Conservation (phyloP, 2,113 vertebrate species). For the Colinus virginianus region DNA sequence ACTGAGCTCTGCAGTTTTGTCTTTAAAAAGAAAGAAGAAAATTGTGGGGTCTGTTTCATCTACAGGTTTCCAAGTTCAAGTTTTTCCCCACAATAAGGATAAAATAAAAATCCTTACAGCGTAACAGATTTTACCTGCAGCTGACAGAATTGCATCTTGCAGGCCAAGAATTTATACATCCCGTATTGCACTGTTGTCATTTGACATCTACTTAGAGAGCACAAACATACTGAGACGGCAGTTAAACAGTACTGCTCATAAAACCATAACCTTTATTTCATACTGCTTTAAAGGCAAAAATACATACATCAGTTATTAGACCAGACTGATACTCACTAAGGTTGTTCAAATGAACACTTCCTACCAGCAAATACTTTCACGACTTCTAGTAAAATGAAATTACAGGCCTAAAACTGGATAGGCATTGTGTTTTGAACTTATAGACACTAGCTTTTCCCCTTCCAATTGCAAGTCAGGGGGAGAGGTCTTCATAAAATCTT, state of each 20-base stretch:
- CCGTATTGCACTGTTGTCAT: fast-evolving
- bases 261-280: not conserved
- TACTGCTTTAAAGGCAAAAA: not conserved
- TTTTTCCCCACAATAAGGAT: not conserved
- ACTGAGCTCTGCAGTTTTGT: not conserved
- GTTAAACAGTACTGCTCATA: not conserved
- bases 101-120: not conserved
- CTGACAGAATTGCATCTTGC: not conserved
- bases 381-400: not conserved
- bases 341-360: not conserved
- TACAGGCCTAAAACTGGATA: not conserved
- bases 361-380: not conserved
- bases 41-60: not conserved
- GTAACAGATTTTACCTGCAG: not conserved
- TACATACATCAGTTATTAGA: not conserved
- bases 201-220: not conserved
- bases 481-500: not conserved
- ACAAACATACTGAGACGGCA: not conserved
- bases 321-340: not conserved
- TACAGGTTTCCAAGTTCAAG: not conserved
- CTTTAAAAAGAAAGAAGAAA: not conserved
- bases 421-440: not conserved
- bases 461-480: not conserved
- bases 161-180: not conserved
- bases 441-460: not conserved